phyloP scores from a whole-genome alignment of 2,113 vertebrate genomes.

The Pyrgilauda ruficollis region DNA sequence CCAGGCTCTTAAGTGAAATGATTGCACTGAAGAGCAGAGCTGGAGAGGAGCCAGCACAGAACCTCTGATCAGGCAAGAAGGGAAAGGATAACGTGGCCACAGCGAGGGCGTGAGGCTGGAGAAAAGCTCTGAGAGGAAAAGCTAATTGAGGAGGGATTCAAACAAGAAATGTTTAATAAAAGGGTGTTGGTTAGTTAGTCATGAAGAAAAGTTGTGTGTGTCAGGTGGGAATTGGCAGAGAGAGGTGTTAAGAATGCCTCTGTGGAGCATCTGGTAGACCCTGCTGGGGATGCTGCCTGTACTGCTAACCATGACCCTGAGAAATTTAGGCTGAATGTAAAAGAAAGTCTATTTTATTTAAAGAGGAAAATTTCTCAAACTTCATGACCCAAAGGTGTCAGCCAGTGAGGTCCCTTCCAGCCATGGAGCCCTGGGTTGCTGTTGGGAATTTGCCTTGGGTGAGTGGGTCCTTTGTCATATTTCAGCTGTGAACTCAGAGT shows the following conservation, averaged over 20 bases:
- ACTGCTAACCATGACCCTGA: not conserved
- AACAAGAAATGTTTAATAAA: not conserved
- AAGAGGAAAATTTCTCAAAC: not conserved
- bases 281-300: not conserved
- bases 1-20: constrained; percentile 35
- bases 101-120: not conserved
- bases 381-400: not conserved
- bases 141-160: not conserved
- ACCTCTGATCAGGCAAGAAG: not conserved
- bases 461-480: not conserved
- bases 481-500: not conserved
- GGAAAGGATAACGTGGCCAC: not conserved
- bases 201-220: not conserved
- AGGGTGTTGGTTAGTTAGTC: not conserved
- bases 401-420: not conserved
- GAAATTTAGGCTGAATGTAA: not conserved
- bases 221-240: not conserved
- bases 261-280: not conserved
- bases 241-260: not conserved
- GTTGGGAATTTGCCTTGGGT: fast-evolving
- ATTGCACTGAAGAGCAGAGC: not conserved
- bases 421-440: fast-evolving
- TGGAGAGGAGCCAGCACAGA: constrained; percentile 41
- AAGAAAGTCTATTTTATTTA: not conserved
- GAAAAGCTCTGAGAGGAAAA: not conserved